Evolutionary conservation across 2,888 invertebrate species (phyloP).

Genomic region (Steinernema carpocapsae): DNA sequence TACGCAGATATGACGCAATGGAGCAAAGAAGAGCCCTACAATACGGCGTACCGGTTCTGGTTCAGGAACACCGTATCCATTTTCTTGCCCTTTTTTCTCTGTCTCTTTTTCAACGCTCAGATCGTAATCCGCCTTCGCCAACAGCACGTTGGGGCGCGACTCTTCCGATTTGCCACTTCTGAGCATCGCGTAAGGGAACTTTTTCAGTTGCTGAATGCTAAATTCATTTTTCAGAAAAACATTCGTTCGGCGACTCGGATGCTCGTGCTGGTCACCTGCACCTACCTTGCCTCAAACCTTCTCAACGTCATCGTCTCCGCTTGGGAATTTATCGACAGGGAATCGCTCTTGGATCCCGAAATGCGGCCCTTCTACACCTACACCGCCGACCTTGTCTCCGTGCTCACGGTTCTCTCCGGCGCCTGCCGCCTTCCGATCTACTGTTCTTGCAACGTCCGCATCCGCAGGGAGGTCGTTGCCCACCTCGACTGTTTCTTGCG

Average conservation of each 20-base stretch:
- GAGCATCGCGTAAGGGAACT: conserved; percentile 56
- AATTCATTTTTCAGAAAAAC: conserved; percentile 53
- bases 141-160: conserved; percentile 62
- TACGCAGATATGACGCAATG: conserved; percentile 52
- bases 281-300: conserved; percentile 63
- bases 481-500: conserved; percentile 39
- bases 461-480: conserved; percentile 45
- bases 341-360: conserved; percentile 50
- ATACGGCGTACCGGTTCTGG: conserved; percentile 65
- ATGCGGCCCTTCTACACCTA: conserved; percentile 61
- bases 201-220: not conserved
- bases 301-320: conserved; percentile 62
- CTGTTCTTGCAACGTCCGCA: conserved; percentile 58
- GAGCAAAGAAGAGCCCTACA: conserved; percentile 60
- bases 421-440: conserved; percentile 63
- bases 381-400: conserved; percentile 59
- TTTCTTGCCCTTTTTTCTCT: conserved; percentile 61
- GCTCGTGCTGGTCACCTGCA: conserved; percentile 63
- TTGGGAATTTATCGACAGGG: conserved; percentile 61
- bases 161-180: conserved; percentile 65
- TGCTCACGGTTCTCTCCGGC: conserved; percentile 60
- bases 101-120: conserved; percentile 60
- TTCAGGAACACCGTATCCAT: conserved; percentile 61
- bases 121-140: conserved; percentile 61
- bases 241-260: conserved; percentile 64